Base-by-base conservation (phyloP, 2,888 invertebrate species). In the Biston stratarius region DNA sequence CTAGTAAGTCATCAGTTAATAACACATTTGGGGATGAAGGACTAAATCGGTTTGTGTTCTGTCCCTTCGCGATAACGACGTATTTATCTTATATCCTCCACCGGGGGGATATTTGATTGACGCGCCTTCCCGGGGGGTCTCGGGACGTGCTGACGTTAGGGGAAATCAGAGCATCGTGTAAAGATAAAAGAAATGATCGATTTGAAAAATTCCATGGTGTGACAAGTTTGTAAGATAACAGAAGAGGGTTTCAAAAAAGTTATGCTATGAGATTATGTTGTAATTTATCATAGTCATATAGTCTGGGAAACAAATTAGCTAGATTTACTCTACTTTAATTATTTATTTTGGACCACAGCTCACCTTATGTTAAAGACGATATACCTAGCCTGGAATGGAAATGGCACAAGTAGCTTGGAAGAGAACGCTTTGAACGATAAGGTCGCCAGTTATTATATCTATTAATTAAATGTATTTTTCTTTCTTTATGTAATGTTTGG, bases 41-140 rank as follows among this genome's bases (percentile, higher is more conserved):
- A 42, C 60, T 5, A 60, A 60, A 60, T 60, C 60, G 60, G 38
- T 51, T 49, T 49, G 60, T 60, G 34, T 48, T 47, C 36, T 11
- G 15, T 59, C 45, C 61, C 53, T 45, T 36, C 59, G 15, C 59
- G 15, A 59, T 42, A 14, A 42, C 53, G n/a, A 14, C 12, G 59
- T 66, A 61, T 66, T 66, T 66, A 66, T 61, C 60, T 56, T 51
- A 56, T 66, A 66, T 61, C 66, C 40, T 60, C 48, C 58, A 49
- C 60, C 56, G 87, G 76, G 52, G 84, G 88, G 87, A 89, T 85
- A 85, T 87, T 90, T 92, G 92, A 92, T 91, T 92, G 92, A 92
- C 92, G 81, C 80, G 76, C 76, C 81, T 84, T 77, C 88, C 88
- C 86, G 84, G 66, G 81, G 81, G 86, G 86, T 75, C 75, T 3